Evolutionary conservation across 2,797 vertebrate genomes (phyloP), one percentile per base, ranked within the genome.

Genomic region (Malurus leucopterus): DNA sequence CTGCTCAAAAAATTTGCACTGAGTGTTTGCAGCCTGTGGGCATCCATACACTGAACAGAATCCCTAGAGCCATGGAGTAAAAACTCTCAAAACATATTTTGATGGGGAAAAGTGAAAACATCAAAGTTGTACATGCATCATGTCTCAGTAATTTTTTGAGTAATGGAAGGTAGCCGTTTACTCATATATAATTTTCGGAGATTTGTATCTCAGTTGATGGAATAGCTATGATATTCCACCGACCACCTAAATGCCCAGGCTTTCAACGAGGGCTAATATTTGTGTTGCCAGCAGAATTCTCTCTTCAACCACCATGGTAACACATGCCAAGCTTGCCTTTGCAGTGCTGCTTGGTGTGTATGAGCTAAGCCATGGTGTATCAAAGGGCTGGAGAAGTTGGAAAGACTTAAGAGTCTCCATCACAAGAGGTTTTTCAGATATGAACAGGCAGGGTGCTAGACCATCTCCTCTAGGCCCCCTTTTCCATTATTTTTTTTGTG

Each of bases 121-220:
- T 80, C 0, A 0, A 23, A 74, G 11, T 13, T 57, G 15, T 32
- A 13, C 23, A 7, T 51, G 11, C 1, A 57, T 15, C 11, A 38
- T 34, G 30, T 44, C 24, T 36, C 53, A 49, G 36, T 36, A 50
- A 72, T 58, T 65, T 75, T 69, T 24, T 8, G 30, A 26, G 26
- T 27, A 67, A 22, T 4, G 15, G 57, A 80, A 63, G 19, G 29
- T 6, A 15, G 7, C 12, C 10, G 16, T 68, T 86, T 51, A 44
- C 15, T 69, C 71, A 24, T 9, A 55, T 55, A 78, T 58, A 27
- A 27, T 78, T 82, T 62, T 57, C 32, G 55, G 40, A 69, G 17
- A 24, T 50, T 49, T 75, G 0, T 9, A 26, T 81, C 7, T 67
- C 46, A 21, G 10, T 43, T 86, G 34, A 29, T 36, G 23, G 27